Percentiles rank a stretch among this genome's conserved stretches.
phyloP scores from a whole-genome alignment of 2,888 invertebrate species.

The Pristionchus maxplancki region DNA sequence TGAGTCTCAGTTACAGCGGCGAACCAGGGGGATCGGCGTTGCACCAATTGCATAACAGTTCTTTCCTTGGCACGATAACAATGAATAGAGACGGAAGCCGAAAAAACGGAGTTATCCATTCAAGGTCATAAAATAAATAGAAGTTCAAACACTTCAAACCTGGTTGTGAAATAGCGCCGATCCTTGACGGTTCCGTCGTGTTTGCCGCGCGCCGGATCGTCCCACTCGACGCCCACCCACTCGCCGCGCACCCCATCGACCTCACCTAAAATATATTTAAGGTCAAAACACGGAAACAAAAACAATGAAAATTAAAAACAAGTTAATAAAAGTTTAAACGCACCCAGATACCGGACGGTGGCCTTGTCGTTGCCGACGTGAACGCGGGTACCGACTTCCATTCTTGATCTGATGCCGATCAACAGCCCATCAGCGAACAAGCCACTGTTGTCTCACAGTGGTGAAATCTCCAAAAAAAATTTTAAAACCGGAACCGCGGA shows the following conservation, averaged over 20 bases:
- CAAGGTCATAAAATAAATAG: too few species aligned
- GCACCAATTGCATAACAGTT: too few species aligned
- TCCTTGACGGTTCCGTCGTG: constrained; percentile 92
- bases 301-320: background rate
- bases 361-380: constrained; percentile 27
- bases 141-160: too few species aligned
- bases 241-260: constrained; percentile 30
- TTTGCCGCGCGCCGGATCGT: constrained; percentile 90
- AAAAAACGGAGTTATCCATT: too few species aligned
- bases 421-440: background rate
- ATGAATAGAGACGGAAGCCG: too few species aligned
- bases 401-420: background rate
- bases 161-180: constrained; percentile 86
- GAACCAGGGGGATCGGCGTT: too few species aligned
- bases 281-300: background rate
- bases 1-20: too few species aligned
- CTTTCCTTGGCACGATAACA: too few species aligned
- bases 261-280: background rate
- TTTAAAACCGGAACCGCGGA: background rate
- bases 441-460: too few species aligned
- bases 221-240: constrained; percentile 99
- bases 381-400: background rate
- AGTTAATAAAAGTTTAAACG: background rate
- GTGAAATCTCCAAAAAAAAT: background rate
- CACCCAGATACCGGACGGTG: constrained; percentile 14